A percentile compares a stretch with the other conserved stretches of the same genome.
Conservation (phyloP, 2,888 invertebrate species). For the Nymphalis urticae region DNA sequence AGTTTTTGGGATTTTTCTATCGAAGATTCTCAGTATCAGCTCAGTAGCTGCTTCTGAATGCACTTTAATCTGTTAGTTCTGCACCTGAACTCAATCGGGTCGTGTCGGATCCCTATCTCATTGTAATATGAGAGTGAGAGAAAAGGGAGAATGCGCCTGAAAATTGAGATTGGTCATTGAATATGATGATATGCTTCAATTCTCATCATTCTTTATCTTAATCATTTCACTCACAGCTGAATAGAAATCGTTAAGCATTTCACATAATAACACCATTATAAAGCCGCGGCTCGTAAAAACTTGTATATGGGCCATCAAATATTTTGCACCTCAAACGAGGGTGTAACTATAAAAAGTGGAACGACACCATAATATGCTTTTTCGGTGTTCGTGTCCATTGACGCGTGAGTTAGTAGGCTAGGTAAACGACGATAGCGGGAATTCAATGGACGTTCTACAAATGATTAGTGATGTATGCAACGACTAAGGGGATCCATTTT, state of each 20-base stretch:
- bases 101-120: no score
- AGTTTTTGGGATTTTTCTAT: no score
- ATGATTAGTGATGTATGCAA: conserved; percentile 77
- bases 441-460: conserved; percentile 41
- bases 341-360: conserved; percentile 43
- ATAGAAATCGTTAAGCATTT: conserved; percentile 23
- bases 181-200: no score
- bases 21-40: no score
- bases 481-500: conserved; percentile 65
- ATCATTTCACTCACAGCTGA: background rate
- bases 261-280: conserved; percentile 56
- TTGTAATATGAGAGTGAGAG: no score
- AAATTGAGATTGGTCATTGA: no score
- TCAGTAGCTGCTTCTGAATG: no score
- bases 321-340: conserved; percentile 58
- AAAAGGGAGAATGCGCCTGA: no score
- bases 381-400: conserved; percentile 36
- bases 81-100: no score
- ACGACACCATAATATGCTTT: conserved; percentile 31
- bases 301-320: conserved; percentile 63
- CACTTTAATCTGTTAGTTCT: no score
- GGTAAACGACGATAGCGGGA: conserved; percentile 25
- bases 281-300: conserved; percentile 62
- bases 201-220: no score
- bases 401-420: conserved; percentile 28